A percentile compares a stretch with the other conserved stretches of the same genome.
phyloP scores from a whole-genome alignment of 1,140 invertebrate genomes.

The Muscidifurax raptorellus region DNA sequence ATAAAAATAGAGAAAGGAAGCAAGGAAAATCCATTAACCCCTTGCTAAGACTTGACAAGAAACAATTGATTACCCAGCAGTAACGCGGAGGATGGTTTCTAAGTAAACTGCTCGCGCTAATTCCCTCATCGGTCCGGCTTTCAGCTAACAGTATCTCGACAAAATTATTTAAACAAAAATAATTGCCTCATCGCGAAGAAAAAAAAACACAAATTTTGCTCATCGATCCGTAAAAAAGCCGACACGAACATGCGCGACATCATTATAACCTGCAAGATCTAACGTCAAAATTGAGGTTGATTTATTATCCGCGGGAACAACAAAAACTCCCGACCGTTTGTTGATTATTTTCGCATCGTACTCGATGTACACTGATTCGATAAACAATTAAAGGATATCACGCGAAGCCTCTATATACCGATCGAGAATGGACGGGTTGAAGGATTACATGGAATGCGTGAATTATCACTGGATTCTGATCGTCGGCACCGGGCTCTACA shows the following conservation, averaged over 20 bases:
- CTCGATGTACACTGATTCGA: neutral
- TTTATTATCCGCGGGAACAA: neutral
- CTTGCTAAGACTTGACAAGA: neutral
- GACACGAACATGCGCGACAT: neutral
- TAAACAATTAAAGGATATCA: neutral
- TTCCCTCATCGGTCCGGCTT: neutral
- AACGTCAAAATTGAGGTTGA: constrained; percentile 27
- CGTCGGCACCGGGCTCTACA: constrained; percentile 69
- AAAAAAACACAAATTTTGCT: neutral
- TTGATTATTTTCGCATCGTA: constrained; percentile 6
- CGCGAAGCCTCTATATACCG: neutral
- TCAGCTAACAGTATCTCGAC: neutral
- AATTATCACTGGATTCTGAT: constrained; percentile 71
- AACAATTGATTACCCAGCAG: constrained; percentile 41
- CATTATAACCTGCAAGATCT: neutral
- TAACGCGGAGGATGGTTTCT: constrained; percentile 6
- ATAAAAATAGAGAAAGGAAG: constrained; percentile 25
- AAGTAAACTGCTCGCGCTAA: constrained; percentile 32
- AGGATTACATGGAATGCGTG: constrained; percentile 62
- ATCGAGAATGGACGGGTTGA: constrained; percentile 62
- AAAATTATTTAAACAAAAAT: neutral
- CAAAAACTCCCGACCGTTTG: neutral
- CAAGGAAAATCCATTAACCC: constrained; percentile 54
- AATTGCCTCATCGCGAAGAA: neutral
- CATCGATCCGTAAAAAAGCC: neutral